phyloP scores from a whole-genome alignment of 2,797 vertebrate genomes.

The Gallinago stenura region DNA sequence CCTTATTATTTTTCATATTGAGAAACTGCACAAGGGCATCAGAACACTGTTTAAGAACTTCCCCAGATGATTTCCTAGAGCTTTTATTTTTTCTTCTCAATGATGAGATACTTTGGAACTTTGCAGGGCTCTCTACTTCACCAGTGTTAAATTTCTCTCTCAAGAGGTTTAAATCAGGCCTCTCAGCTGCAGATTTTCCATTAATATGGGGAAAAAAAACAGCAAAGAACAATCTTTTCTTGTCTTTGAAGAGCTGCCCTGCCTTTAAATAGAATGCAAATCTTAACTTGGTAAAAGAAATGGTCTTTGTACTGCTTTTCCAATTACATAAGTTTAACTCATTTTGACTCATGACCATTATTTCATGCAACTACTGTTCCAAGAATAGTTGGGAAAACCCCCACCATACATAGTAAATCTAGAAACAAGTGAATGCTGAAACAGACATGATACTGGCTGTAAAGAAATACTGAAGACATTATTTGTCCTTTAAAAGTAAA shows the following conservation, averaged over 20 bases:
- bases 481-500: not conserved
- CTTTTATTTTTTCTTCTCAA: not conserved
- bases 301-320: not conserved
- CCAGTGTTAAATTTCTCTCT: not conserved
- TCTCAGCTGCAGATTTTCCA: not conserved
- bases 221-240: not conserved
- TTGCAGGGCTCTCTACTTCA: not conserved
- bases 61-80: accelerated
- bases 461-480: not conserved
- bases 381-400: not conserved
- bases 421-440: not conserved
- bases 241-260: not conserved
- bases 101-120: not conserved
- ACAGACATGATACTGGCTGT: not conserved
- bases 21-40: not conserved
- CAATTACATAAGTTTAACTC: not conserved
- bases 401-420: not conserved
- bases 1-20: not conserved
- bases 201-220: not conserved
- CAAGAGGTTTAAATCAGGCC: not conserved
- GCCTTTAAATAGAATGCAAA: not conserved
- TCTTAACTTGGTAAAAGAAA: not conserved
- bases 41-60: not conserved
- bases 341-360: not conserved
- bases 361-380: not conserved